Base-by-base conservation (phyloP, 1,140 invertebrate species). In the Drosophila kikkawai region DNA sequence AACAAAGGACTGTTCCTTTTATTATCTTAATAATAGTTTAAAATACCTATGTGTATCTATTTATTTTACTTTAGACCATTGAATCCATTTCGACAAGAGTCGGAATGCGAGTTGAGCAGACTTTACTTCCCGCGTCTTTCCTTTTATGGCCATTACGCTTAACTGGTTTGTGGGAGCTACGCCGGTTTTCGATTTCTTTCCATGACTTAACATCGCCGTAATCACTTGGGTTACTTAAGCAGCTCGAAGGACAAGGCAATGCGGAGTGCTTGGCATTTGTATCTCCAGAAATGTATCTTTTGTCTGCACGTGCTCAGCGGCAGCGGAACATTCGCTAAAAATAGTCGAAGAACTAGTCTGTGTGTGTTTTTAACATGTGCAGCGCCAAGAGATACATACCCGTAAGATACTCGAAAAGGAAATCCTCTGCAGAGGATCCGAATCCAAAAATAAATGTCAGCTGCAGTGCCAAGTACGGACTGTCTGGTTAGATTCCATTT, bases 221-320 rank as follows among this genome's bases (percentile, higher is more conserved):
- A 73, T 73, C 42, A 36, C 67, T 71, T 59, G 7, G 41, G 29
- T 48, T 66, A 75, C 50, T 65, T 47, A 50, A 75, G 41, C 71
- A 56, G 41, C 73, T 13, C 44, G 22, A 74, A 74, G 70, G 70
- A 75, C 56, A 71, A 70, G 42, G 50, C 48, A 39, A 11, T 2
- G 39, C 39, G 12, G 11, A 51, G 68, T 37, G 53, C 39, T 26
- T 53, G 55, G 19, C 42, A 37, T 17, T 51, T 63, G 39, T 45
- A 59, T 61, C 68, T 74, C 34, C 29, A 41, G 19, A 29, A 61
- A 53, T 51, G 69, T 74, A 63, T 74, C 50, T 50, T 55, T 75
- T 48, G 70, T 26, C 58, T 75, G 48, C 71, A 75, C 58, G 71
- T 75, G 71, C 42, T 47, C 44, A 1, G 8, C 42, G 34, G 36